These are phyloP conservation scores for Grantiella picta DNA, from an alignment of 2,113 vertebrate genomes.

Conservation along the genomic window DNA sequence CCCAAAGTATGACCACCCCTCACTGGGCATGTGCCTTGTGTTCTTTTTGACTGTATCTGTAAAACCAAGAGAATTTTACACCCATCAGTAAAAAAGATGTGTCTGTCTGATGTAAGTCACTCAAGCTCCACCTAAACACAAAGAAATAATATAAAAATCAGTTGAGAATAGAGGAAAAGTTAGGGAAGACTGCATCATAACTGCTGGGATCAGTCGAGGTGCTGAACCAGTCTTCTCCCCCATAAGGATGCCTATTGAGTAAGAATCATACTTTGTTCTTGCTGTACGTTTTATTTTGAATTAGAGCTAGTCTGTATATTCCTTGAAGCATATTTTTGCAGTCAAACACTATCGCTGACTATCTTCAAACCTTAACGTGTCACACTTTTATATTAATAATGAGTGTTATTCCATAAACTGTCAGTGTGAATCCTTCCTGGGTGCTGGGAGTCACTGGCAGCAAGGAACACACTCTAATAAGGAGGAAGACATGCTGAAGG, in stretches of 20 bases:
- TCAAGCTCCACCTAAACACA: not conserved
- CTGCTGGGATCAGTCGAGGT: not conserved
- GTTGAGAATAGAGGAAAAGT: not conserved
- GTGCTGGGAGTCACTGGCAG: not conserved
- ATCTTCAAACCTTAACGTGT: not conserved
- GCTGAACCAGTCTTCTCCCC: not conserved
- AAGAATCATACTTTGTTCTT: not conserved
- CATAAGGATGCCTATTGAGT: not conserved
- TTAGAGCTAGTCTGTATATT: not conserved
- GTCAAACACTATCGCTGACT: not conserved
- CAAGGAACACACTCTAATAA: not conserved
- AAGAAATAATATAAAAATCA: not conserved
- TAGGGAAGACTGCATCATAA: not conserved
- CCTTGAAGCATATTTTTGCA: not conserved
- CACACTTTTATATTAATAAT: not conserved
- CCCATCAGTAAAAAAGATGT: not conserved
- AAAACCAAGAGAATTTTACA: not conserved
- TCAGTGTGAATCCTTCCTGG: not conserved
- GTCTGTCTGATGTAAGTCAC: not conserved
- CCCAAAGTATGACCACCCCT: not conserved
- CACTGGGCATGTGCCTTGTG: not conserved
- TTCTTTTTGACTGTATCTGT: not conserved
- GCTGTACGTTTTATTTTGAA: not conserved
- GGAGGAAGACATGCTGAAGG: not conserved
- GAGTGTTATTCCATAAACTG: not conserved